Percentiles rank a stretch among this genome's conserved stretches.
phyloP scores from a whole-genome alignment of 1,140 invertebrate genomes.

The Drosophila nigromelanica region DNA sequence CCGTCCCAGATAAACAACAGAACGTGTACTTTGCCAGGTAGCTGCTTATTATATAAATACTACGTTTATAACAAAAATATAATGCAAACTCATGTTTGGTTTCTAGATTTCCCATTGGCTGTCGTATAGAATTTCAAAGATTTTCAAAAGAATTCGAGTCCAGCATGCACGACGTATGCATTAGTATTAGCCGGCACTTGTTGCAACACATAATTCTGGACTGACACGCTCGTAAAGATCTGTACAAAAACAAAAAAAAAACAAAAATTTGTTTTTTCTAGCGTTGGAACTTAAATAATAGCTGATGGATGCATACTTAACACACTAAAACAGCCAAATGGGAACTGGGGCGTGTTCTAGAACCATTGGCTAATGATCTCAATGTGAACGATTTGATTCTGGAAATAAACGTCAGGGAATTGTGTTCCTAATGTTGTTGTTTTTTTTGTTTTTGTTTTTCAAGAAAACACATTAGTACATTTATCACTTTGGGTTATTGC shows the following conservation, averaged over 20 bases:
- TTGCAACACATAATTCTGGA: constrained; percentile 12
- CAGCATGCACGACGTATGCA: background rate
- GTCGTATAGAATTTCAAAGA: constrained; percentile 12
- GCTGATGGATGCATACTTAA: constrained; percentile 21
- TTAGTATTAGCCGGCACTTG: constrained; percentile 13
- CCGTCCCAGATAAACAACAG: constrained; percentile 4
- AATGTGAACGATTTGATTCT: constrained; percentile 17
- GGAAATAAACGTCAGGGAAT: constrained; percentile 20
- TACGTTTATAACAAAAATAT: background rate
- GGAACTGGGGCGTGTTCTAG: constrained; percentile 28
- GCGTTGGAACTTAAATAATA: constrained; percentile 17
- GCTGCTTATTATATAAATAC: constrained; percentile 16
- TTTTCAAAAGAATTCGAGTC: constrained; percentile 5
- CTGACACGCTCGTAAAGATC: background rate
- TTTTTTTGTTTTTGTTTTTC: no score
- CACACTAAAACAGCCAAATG: constrained; percentile 1
- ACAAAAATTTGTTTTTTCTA: background rate
- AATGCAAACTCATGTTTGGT: background rate
- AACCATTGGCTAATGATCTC: constrained; percentile 14
- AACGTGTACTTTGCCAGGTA: constrained; percentile 6
- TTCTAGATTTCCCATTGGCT: constrained; percentile 13
- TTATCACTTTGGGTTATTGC: constrained; percentile 22
- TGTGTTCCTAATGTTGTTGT: background rate
- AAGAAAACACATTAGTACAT: constrained; percentile 2
- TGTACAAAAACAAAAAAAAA: background rate